Evolutionary conservation across 1,140 invertebrate species (phyloP).

Genomic region (Apis laboriosa): DNA sequence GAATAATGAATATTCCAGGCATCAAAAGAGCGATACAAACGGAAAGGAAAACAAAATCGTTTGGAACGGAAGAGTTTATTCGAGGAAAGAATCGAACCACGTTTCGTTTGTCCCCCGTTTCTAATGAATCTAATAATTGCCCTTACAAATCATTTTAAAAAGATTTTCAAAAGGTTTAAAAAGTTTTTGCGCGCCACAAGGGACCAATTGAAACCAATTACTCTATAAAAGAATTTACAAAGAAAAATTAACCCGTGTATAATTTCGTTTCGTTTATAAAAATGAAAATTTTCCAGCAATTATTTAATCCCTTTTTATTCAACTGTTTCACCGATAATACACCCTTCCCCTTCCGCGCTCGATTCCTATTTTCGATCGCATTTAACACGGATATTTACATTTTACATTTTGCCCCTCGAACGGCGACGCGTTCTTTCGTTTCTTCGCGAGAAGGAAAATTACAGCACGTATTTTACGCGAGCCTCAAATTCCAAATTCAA

Average conservation of each 20-base stretch:
- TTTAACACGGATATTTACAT: not conserved
- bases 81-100: not conserved
- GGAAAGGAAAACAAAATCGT: not conserved
- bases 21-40: not conserved
- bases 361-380: not conserved
- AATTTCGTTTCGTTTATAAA: not conserved
- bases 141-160: too few relatives aligned
- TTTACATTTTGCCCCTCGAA: not conserved
- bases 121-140: conserved; percentile 13
- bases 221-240: not conserved
- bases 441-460: not conserved
- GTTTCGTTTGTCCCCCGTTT: not conserved
- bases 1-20: too few relatives aligned
- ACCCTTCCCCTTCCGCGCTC: not conserved
- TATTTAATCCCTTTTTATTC: not conserved
- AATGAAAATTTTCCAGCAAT: not conserved
- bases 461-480: not conserved
- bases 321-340: not conserved
- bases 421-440: not conserved
- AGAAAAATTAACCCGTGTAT: too few relatives aligned
- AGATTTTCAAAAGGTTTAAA: not conserved
- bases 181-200: not conserved
- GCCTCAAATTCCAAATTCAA: not conserved
- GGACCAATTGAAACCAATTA: conserved; percentile 1
- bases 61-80: not conserved